Evolutionary conservation across 2,888 invertebrate genomes (phyloP), one percentile per base, ranked within the genome.

Genomic region (Hylaea fasciaria): DNA sequence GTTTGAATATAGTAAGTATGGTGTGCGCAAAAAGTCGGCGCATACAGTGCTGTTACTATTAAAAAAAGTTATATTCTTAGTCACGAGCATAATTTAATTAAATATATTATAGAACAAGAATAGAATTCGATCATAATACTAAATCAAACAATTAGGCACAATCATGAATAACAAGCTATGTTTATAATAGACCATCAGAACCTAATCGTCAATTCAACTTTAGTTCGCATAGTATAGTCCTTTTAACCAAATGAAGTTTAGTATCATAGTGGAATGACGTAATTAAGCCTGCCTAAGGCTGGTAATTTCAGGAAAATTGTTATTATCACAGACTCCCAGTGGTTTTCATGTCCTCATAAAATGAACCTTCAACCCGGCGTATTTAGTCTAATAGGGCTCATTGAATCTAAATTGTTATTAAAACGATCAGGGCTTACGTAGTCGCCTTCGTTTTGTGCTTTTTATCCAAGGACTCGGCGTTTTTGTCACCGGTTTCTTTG

Each of bases 351-450:
- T 53, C 57, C 40, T 50, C 65, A 59, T 70, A 65, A 70, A 70
- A 62, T 57, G 68, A 66, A 66, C 69, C 68, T 70, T 63, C 53
- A 50, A 65, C 57, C 68, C 68, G 11, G 41, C 11, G 63, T 70
- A 68, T 65, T 69, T 68, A 71, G 56, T 70, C 66, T 72, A 69
- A 64, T 64, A 63, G 65, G 57, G 65, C 66, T 72, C 74, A 73
- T 76, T 76, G 71, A 76, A 77, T 78, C 72, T 74, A 73, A 79
- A 80, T 71, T 77, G 74, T 72, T 77, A 73, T 75, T 70, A 75
- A 74, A 74, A 72, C 80, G 74, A 78, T 78, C 73, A 57, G 68
- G 67, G 68, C 47, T 56, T 48, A 52, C 16, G 11, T 47, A 16
- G 55, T 13, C 39, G 12, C 22, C 43, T 61, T 61, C 56, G 51